phyloP scores from a whole-genome alignment of 2,113 vertebrate genomes.

The Hippoglossus stenolepis region DNA sequence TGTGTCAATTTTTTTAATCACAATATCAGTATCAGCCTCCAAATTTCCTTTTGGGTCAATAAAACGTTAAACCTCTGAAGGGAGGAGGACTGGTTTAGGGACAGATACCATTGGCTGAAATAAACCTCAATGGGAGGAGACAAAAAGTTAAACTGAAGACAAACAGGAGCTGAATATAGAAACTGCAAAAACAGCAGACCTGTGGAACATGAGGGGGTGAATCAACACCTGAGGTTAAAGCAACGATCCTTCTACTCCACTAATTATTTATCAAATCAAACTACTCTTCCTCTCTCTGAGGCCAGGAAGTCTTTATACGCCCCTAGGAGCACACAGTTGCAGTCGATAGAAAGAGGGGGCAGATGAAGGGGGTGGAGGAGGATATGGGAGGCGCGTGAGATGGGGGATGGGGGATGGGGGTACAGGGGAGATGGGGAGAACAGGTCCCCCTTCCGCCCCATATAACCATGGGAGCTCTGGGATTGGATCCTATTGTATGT shows the following conservation, averaged over 20 bases:
- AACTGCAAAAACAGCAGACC: background rate
- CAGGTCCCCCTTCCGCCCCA: conserved; percentile 42
- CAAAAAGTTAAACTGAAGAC: background rate
- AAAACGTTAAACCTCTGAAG: background rate
- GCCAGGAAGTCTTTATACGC: conserved; percentile 54
- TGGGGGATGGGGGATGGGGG: background rate
- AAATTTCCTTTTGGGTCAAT: background rate
- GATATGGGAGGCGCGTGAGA: conserved; percentile 29
- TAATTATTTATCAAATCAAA: conserved; percentile 37
- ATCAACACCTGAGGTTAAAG: conserved; percentile 24
- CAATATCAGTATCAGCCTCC: background rate
- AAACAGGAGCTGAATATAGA: background rate
- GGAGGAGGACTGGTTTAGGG: background rate
- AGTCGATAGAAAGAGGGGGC: conserved; percentile 28
- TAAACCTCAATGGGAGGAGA: conserved; percentile 14
- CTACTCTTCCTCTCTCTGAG: conserved; percentile 37
- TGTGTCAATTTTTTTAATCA: background rate
- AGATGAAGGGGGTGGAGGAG: conserved; percentile 36
- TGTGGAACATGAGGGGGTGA: background rate
- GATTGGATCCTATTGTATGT: conserved; percentile 76
- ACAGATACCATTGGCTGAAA: background rate
- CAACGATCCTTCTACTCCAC: conserved; percentile 5
- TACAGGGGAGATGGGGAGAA: too few relatives aligned
- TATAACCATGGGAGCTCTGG: conserved; percentile 61
- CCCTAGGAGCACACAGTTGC: conserved; percentile 3